Percentiles rank a stretch among this genome's conserved stretches.
phyloP scores from a whole-genome alignment of 2,888 invertebrate species.

The Dorcus parallelipipedus region DNA sequence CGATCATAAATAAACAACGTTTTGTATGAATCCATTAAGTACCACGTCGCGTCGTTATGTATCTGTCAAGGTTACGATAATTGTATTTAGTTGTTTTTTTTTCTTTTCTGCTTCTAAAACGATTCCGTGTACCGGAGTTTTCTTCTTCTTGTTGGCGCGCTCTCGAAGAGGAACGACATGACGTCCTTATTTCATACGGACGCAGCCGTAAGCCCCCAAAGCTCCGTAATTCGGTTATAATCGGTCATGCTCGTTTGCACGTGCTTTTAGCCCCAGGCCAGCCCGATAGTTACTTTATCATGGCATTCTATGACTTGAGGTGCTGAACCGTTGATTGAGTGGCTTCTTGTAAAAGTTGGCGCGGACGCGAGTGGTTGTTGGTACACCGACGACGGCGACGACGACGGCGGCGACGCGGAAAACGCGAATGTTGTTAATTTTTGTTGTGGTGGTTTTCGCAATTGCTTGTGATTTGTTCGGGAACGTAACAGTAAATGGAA shows the following conservation, averaged over 20 bases:
- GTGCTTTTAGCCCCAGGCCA: slow-evolving; percentile 34
- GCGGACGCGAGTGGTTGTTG: background rate
- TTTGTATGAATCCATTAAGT: no score
- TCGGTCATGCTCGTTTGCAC: slow-evolving; percentile 31
- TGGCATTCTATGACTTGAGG: slow-evolving; percentile 34
- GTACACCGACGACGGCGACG: no score
- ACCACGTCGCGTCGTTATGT: background rate
- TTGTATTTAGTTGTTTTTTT: background rate
- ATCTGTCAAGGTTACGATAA: background rate
- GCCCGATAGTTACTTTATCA: slow-evolving; percentile 31
- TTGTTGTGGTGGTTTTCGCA: background rate
- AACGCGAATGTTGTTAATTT: background rate
- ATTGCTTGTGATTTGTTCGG: background rate
- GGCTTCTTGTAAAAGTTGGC: slow-evolving; percentile 22
- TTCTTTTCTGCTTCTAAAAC: background rate
- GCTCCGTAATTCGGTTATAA: slow-evolving; percentile 18
- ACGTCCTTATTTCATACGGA: background rate
- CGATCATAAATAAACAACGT: background rate
- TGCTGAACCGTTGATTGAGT: slow-evolving; percentile 37
- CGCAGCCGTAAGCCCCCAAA: slow-evolving; percentile 6
- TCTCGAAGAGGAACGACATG: background rate
- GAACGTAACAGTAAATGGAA: no score
- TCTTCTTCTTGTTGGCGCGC: background rate
- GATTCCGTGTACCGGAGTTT: background rate
- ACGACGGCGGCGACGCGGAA: background rate